Conservation (phyloP, 2,113 vertebrate genomes). For the Cephalopholis sonnerati region DNA sequence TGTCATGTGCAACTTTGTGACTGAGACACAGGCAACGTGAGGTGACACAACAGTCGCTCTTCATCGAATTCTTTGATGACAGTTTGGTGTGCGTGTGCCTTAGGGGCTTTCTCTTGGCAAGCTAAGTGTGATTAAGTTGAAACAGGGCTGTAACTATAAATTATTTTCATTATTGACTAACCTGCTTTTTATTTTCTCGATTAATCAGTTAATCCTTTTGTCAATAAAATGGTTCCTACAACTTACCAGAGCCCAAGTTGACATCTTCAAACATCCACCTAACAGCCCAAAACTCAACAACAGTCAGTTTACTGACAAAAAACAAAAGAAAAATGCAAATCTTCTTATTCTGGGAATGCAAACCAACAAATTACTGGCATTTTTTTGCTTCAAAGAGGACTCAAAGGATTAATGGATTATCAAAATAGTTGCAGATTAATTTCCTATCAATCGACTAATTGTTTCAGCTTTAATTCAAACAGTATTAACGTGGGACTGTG, state of each 20-base stretch:
- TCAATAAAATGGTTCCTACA: neutral
- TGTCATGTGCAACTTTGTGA: too few species aligned
- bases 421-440: neutral
- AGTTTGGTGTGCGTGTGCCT: too few species aligned
- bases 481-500: too few species aligned
- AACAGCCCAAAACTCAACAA: neutral
- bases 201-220: too few species aligned
- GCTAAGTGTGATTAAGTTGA: neutral
- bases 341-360: neutral
- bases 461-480: neutral
- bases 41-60: too few species aligned
- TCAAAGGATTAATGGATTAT: neutral
- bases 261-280: neutral
- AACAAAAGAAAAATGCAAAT: conserved; percentile 14
- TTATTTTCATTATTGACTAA: too few species aligned
- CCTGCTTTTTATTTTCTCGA: too few species aligned
- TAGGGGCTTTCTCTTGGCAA: neutral
- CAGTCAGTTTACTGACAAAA: neutral
- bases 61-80: too few species aligned
- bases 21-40: too few species aligned
- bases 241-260: neutral
- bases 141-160: neutral
- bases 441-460: neutral
- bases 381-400: neutral
- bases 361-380: neutral